phyloP scores from a whole-genome alignment of 2,113 vertebrate genomes.

The Atherinomorus stipes region DNA sequence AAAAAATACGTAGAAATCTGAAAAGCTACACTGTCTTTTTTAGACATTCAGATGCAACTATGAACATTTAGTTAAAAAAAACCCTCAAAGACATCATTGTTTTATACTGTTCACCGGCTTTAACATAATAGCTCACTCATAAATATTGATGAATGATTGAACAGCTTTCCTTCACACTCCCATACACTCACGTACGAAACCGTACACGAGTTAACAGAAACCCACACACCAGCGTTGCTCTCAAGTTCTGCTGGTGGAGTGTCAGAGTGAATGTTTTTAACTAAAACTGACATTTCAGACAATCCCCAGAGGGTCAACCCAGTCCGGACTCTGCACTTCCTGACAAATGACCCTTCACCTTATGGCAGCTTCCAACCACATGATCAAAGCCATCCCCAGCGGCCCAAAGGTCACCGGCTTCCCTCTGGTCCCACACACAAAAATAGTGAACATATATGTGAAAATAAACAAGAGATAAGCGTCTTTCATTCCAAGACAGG shows the following conservation, averaged over 20 bases:
- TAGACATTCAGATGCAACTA: neutral
- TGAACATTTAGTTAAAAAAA: neutral
- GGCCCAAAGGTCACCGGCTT: slow-evolving; percentile 41
- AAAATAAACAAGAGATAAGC: slow-evolving; percentile 3
- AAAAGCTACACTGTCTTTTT: neutral
- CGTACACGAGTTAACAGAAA: neutral
- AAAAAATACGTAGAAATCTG: neutral
- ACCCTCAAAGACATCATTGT: neutral
- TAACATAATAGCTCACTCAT: neutral
- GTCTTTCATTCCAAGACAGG: neutral
- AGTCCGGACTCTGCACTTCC: slow-evolving; percentile 57
- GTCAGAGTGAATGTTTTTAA: slow-evolving; percentile 33
- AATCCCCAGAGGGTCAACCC: slow-evolving; percentile 37
- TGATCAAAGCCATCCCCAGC: slow-evolving; percentile 65
- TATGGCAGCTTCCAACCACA: slow-evolving; percentile 41
- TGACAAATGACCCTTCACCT: slow-evolving; percentile 62
- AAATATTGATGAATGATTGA: slow-evolving; percentile 1
- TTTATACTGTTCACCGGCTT: neutral
- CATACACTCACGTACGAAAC: neutral
- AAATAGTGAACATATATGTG: slow-evolving; percentile 17
- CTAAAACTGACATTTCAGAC: slow-evolving; percentile 54
- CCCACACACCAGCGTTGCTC: neutral
- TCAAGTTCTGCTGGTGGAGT: slow-evolving; percentile 1
- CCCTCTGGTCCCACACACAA: slow-evolving; percentile 43
- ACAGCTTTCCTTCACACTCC: slow-evolving; percentile 3